A percentile compares a stretch with the other conserved stretches of the same genome.
Conservation (phyloP, 92 coral and sea anemone species). For the Palythoa grandis region DNA sequence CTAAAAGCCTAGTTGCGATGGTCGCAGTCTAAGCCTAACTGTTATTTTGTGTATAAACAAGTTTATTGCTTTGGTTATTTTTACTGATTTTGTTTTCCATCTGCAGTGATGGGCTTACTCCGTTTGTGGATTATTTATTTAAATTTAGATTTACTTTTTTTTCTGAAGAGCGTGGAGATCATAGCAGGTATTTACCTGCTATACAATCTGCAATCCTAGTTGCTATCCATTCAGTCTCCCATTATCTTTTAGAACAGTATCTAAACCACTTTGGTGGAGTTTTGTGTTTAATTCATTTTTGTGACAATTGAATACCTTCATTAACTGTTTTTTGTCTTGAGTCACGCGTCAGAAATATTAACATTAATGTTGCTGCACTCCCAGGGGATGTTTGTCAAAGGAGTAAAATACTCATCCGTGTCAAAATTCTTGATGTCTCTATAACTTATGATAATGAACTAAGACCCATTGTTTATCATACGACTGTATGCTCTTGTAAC, state of each 20-base stretch:
- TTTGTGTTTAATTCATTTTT: background rate
- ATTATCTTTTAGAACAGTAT: background rate
- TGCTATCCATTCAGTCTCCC: background rate
- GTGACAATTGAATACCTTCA: background rate
- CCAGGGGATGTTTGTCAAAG: background rate
- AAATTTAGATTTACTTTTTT: background rate
- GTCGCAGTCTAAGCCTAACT: too few relatives aligned
- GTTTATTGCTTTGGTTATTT: too few relatives aligned
- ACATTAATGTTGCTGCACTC: background rate
- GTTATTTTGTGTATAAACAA: too few relatives aligned
- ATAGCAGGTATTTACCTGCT: background rate
- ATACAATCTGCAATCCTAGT: background rate
- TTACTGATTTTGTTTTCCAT: too few relatives aligned
- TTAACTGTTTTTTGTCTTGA: background rate
- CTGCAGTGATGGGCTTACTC: too few relatives aligned
- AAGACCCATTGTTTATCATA: background rate
- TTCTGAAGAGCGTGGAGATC: background rate
- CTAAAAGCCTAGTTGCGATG: too few relatives aligned
- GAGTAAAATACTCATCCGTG: background rate
- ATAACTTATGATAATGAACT: background rate
- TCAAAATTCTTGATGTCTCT: background rate
- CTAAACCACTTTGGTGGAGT: background rate
- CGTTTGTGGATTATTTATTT: too few relatives aligned
- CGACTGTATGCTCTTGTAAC: background rate
- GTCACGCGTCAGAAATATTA: background rate